Percentiles rank a stretch among this genome's conserved stretches.
Conservation (phyloP, 2,797 vertebrate genomes). For the Synaphobranchus kaupii region DNA sequence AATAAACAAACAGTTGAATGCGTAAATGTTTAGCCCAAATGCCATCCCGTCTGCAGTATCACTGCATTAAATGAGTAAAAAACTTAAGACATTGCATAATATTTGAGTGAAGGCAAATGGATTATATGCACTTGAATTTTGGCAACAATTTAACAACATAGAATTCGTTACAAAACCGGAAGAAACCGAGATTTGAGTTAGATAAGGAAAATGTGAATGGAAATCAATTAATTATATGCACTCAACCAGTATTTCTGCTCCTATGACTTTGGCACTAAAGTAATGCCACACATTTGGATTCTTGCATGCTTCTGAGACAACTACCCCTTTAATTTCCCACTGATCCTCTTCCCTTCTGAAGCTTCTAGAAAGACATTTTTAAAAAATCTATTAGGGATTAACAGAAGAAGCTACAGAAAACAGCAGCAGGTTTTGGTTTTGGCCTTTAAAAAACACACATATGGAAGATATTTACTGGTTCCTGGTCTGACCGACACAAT, state of each 20-base stretch:
- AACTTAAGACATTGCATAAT: neutral
- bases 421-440: constrained; percentile 68
- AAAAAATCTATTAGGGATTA: constrained; percentile 16
- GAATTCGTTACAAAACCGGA: neutral
- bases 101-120: neutral
- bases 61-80: no score
- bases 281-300: neutral
- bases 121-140: neutral
- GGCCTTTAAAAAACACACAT: constrained; percentile 63
- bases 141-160: neutral
- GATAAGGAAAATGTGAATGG: neutral
- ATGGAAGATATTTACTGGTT: constrained; percentile 65
- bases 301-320: neutral
- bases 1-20: no score
- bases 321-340: neutral
- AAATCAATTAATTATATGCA: neutral
- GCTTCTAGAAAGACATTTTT: constrained; percentile 2
- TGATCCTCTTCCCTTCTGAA: neutral
- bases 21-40: no score
- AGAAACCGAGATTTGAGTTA: neutral
- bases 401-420: constrained; percentile 49
- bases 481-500: constrained; percentile 45
- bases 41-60: no score
- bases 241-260: neutral
- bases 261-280: neutral